phyloP scores from a whole-genome alignment of 2,888 invertebrate genomes.

The Limnephilus rhombicus region DNA sequence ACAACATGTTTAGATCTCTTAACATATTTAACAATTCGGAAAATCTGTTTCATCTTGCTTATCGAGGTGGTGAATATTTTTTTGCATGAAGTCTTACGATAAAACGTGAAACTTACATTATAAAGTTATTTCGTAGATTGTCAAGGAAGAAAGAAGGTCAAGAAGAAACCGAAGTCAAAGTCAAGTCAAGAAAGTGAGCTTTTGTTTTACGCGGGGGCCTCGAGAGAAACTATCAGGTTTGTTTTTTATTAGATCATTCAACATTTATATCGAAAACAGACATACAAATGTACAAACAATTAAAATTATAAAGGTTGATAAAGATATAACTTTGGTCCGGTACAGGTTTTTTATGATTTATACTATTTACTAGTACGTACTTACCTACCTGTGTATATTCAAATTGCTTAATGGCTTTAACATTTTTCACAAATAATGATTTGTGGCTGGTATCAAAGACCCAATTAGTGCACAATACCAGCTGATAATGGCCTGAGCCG shows the following conservation, averaged over 20 bases:
- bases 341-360: neutral
- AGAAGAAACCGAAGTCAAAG: no score
- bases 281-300: neutral
- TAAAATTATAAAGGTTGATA: neutral
- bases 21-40: no score
- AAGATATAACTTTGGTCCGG: neutral
- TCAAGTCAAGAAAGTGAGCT: no score
- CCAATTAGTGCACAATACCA: neutral
- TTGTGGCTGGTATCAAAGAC: neutral
- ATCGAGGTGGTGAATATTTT: neutral
- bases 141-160: no score
- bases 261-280: no score
- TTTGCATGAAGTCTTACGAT: neutral
- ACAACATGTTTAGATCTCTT: no score
- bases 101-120: neutral
- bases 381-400: neutral
- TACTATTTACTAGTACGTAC: neutral
- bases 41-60: neutral
- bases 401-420: neutral
- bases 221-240: no score
- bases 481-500: neutral
- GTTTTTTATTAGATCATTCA: no score
- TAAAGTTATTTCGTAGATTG: no score
- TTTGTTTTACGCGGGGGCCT: no score
- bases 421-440: neutral